A percentile compares a stretch with the other conserved stretches of the same genome.
Conservation (phyloP, 2,888 invertebrate genomes). For the Marronus borbonicus region DNA sequence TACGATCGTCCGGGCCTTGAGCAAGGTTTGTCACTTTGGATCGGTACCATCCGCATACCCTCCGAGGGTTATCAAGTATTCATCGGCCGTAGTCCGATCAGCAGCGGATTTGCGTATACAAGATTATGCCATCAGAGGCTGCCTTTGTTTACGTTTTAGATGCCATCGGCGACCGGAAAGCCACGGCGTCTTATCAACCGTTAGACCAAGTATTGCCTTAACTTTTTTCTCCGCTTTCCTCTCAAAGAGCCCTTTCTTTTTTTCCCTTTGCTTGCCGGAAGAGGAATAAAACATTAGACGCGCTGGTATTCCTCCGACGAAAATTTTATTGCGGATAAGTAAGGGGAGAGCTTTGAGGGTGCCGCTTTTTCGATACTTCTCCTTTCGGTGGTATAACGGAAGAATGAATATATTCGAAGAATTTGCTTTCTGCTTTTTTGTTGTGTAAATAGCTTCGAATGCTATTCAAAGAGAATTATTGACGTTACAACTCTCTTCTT, state of each 20-base stretch:
- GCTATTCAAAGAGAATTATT: slow-evolving; percentile 30
- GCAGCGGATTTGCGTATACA: slow-evolving; percentile 44
- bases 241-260: not conserved
- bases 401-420: slow-evolving; percentile 24
- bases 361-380: not conserved
- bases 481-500: not conserved
- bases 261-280: not conserved
- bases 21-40: slow-evolving; percentile 41
- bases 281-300: slow-evolving; percentile 44
- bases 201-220: slow-evolving; percentile 35
- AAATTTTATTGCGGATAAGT: slow-evolving; percentile 45
- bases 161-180: slow-evolving; percentile 31
- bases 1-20: slow-evolving; percentile 1
- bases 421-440: not conserved
- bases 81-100: slow-evolving; percentile 42
- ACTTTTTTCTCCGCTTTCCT: slow-evolving; percentile 24
- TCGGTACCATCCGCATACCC: not conserved
- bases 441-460: slow-evolving; percentile 15
- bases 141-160: slow-evolving; percentile 45
- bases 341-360: not conserved
- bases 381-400: not conserved
- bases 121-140: slow-evolving; percentile 45
- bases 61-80: slow-evolving; percentile 40
- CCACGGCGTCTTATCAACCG: slow-evolving; percentile 36
- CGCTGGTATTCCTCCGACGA: slow-evolving; percentile 10